Conservation (phyloP, 2,888 invertebrate genomes). For the Operophtera brumata region DNA sequence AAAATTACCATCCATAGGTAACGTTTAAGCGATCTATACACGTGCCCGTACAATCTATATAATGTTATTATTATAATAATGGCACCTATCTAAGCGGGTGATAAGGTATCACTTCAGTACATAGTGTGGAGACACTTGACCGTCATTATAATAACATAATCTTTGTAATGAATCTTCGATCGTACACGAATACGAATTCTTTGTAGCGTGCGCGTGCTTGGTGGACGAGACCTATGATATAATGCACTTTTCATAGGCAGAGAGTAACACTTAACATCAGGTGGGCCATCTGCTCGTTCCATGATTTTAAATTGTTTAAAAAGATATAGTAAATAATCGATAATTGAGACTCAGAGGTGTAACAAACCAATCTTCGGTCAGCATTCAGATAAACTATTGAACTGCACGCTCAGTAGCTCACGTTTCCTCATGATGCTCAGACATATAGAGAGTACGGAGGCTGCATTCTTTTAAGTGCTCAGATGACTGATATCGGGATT, state of each 20-base stretch:
- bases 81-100: neutral
- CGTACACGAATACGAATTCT: too few species aligned
- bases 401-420: neutral
- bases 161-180: too few species aligned
- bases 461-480: too few species aligned
- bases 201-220: too few species aligned
- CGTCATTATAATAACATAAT: neutral
- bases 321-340: neutral
- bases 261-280: too few species aligned
- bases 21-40: neutral
- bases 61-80: neutral
- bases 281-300: too few species aligned
- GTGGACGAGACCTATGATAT: too few species aligned
- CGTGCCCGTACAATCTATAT: neutral
- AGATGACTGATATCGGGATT: too few species aligned
- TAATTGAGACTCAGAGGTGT: neutral
- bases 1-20: neutral
- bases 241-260: too few species aligned
- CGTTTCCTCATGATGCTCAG: constrained; percentile 1
- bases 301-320: too few species aligned
- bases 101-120: neutral
- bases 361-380: neutral
- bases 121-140: neutral
- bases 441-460: too few species aligned
- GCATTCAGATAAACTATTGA: constrained; percentile 17